phyloP scores from a whole-genome alignment of 2,888 invertebrate genomes.

The Aphidius colemani region DNA sequence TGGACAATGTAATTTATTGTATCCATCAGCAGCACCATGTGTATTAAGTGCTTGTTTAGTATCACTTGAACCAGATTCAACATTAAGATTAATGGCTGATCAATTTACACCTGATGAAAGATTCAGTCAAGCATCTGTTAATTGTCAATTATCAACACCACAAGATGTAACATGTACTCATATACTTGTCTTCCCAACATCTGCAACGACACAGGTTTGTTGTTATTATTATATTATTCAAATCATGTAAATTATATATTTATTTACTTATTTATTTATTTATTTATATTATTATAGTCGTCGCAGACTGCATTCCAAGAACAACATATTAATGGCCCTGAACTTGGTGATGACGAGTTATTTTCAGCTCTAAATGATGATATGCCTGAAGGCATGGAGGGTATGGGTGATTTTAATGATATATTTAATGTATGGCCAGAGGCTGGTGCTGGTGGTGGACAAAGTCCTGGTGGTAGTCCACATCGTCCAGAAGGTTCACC shows the following conservation, averaged over 20 bases:
- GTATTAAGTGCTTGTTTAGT: constrained; percentile 98
- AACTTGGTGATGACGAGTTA: constrained; percentile 71
- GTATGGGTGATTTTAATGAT: constrained; percentile 76
- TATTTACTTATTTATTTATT: constrained; percentile 7
- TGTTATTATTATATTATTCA: not conserved
- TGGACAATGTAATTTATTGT: constrained; percentile 82
- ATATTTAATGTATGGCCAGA: constrained; percentile 76
- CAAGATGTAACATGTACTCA: constrained; percentile 97
- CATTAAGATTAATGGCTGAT: constrained; percentile 88
- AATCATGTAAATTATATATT: not conserved
- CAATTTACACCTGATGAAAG: constrained; percentile 95
- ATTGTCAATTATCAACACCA: constrained; percentile 91
- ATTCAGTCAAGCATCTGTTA: constrained; percentile 84
- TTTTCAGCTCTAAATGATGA: constrained; percentile 68
- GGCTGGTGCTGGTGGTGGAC: constrained; percentile 63
- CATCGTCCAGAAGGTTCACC: constrained; percentile 57
- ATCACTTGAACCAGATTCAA: constrained; percentile 87
- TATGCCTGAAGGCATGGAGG: constrained; percentile 72
- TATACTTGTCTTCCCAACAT: constrained; percentile 97
- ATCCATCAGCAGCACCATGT: constrained; percentile 82
- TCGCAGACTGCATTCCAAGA: constrained; percentile 75
- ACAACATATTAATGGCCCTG: constrained; percentile 70
- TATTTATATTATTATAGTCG: constrained; percentile 60
- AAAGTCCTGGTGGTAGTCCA: constrained; percentile 68
- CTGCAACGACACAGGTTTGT: constrained; percentile 85